Percentiles rank a stretch among this genome's conserved stretches.
Evolutionary conservation across 2,888 invertebrate species (phyloP).

Genomic region (Andrena bicolor): DNA sequence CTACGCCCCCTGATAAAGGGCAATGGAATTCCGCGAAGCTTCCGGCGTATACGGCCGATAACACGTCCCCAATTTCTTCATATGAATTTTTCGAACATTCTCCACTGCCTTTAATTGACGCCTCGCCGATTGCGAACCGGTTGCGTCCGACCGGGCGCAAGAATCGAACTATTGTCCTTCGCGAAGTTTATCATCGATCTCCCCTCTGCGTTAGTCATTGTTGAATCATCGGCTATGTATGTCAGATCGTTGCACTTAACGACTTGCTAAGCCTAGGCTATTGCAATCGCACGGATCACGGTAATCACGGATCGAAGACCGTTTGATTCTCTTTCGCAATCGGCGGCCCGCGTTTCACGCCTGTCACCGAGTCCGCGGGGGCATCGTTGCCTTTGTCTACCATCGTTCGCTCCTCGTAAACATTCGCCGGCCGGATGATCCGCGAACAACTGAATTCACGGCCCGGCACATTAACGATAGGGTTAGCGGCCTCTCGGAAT

Average conservation of each 20-base stretch:
- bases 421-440: too few relatives aligned
- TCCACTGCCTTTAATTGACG: slow-evolving; percentile 38
- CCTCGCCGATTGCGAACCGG: slow-evolving; percentile 36
- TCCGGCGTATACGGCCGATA: slow-evolving; percentile 14
- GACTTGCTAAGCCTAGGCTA: neutral
- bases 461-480: too few relatives aligned
- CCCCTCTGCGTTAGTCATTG: slow-evolving; percentile 47
- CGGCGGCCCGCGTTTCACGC: neutral
- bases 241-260: slow-evolving; percentile 70
- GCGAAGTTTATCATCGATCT: slow-evolving; percentile 46
- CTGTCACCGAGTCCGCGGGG: neutral
- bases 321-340: slow-evolving; percentile 8
- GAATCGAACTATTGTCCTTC: slow-evolving; percentile 54
- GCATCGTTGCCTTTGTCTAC: neutral
- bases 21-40: slow-evolving; percentile 19
- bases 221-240: slow-evolving; percentile 63
- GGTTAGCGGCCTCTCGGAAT: too few relatives aligned
- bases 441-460: too few relatives aligned
- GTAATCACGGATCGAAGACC: slow-evolving; percentile 13
- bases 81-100: slow-evolving; percentile 16
- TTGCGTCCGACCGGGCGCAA: slow-evolving; percentile 27
- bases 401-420: neutral
- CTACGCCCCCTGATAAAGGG: slow-evolving; percentile 79
- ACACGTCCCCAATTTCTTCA: slow-evolving; percentile 31
- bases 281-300: slow-evolving; percentile 15